These are phyloP conservation scores for Leptinotarsa haldemani DNA, from an alignment of 2,888 invertebrate species.

Conservation along the genomic window DNA sequence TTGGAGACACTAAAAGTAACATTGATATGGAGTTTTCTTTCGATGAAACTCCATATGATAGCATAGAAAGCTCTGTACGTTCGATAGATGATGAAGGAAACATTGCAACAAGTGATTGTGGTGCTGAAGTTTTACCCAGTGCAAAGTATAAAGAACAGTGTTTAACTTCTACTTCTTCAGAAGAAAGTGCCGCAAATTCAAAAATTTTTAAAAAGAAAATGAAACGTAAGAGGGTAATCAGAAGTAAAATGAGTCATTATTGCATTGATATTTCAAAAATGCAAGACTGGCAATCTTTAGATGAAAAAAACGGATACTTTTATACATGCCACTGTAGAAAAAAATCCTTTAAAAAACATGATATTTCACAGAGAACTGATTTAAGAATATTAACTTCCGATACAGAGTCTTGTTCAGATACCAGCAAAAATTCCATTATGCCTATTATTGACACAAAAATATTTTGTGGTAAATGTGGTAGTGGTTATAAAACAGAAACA, in stretches of 20 bases:
- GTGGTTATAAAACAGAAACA: slow-evolving; percentile 50
- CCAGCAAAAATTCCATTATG: slow-evolving; percentile 44
- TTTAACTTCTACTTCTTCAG: slow-evolving; percentile 35
- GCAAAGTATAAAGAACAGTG: not conserved
- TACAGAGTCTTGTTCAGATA: slow-evolving; percentile 55
- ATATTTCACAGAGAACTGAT: slow-evolving; percentile 36
- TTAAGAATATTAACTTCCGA: slow-evolving; percentile 50
- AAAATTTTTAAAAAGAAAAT: slow-evolving; percentile 27
- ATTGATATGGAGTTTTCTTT: slow-evolving; percentile 53
- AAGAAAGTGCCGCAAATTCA: slow-evolving; percentile 30
- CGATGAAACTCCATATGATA: slow-evolving; percentile 47
- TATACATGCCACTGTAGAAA: slow-evolving; percentile 51
- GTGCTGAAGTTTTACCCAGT: not conserved
- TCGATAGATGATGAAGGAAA: slow-evolving; percentile 23
- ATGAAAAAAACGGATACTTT: slow-evolving; percentile 52
- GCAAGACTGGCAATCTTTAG: slow-evolving; percentile 45
- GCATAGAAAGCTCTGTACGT: slow-evolving; percentile 34
- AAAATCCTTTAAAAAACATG: slow-evolving; percentile 26
- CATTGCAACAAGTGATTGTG: not conserved
- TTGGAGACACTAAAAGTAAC: slow-evolving; percentile 50
- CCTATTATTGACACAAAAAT: slow-evolving; percentile 45
- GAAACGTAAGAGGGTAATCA: slow-evolving; percentile 33
- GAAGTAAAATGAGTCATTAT: slow-evolving; percentile 42
- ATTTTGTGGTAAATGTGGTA: slow-evolving; percentile 55
- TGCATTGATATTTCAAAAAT: slow-evolving; percentile 47